Base-by-base conservation (phyloP, 2,797 vertebrate species). In the Argentina silus region DNA sequence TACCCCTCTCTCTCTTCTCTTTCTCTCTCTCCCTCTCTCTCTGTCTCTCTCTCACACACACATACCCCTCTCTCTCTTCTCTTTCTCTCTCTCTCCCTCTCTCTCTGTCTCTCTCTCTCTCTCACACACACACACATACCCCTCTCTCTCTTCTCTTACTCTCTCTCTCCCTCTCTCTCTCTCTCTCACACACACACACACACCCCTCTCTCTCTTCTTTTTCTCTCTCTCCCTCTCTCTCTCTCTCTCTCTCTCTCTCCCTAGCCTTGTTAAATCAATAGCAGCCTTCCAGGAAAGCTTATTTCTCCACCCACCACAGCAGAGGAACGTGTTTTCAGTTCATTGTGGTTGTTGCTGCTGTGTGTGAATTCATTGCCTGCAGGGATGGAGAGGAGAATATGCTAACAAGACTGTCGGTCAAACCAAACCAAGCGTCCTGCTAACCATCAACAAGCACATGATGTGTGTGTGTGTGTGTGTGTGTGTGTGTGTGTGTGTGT, bases 381-480 rank as follows among this genome's bases (percentile, higher is more conserved):
- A 57, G 73, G 45, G 45, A 57, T 27, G 75, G 56, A 76, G 48
- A 10, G 42, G 50, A 12, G 43, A 36, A 8, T 45, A 17, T 3
- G 51, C 15, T 36, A 36, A 36, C 27, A 1, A 36, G 27, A 36
- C 27, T 36, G 27, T 36, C 1, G 27, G 50, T 27, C 45, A 62
- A 21, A 72, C 56, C 10, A 12, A 50, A 15, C 57, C 23, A 19
- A 50, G 8, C 55, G 3, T 9, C 17, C 55, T 19, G 19, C n/a
- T 36, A 36, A 36, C 27, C 27, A 36, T 36, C 27, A 36, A 36
- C 27, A 36, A 36, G 27, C 27, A 36, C 27, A 36, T 36, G 27
- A 4, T 36, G 27, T 36, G 27, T 36, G 27, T 4, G 27, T 36
- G 27, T 36, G 27, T 36, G 27, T 4, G 27, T 36, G 27, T 4